A percentile compares a stretch with the other conserved stretches of the same genome.
phyloP scores from a whole-genome alignment of 1,140 invertebrate species.

The Lordiphosa mommai region DNA sequence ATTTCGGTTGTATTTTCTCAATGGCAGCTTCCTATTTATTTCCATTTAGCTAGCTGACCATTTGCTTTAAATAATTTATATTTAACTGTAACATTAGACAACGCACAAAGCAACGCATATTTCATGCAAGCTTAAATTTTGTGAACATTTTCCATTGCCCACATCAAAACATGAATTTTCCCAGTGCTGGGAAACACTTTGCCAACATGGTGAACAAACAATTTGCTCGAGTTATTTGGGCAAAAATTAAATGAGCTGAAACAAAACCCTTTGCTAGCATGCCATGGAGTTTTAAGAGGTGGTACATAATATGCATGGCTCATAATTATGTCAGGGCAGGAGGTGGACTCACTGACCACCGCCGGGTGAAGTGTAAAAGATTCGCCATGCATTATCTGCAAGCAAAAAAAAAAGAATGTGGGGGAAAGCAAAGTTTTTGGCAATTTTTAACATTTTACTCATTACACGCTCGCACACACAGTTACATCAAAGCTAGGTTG shows the following conservation, averaged over 20 bases:
- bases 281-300: background rate
- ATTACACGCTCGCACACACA: constrained; percentile 53
- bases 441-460: constrained; percentile 72
- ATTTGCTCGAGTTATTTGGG: constrained; percentile 63
- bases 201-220: constrained; percentile 65
- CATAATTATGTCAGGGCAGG: constrained; percentile 53
- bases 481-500: constrained; percentile 5
- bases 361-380: constrained; percentile 50
- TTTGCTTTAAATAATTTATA: no score
- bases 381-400: constrained; percentile 56
- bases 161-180: no score
- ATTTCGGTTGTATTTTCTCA: no score
- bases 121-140: no score
- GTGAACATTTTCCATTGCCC: no score
- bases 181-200: constrained; percentile 25
- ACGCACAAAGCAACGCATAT: no score
- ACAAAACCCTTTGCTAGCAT: background rate
- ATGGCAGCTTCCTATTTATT: no score
- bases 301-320: constrained; percentile 57
- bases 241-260: constrained; percentile 42
- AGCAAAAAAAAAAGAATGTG: constrained; percentile 6
- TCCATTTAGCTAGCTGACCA: no score
- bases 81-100: no score
- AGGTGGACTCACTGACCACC: constrained; percentile 13
- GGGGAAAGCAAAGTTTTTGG: constrained; percentile 48